These are phyloP conservation scores for Capitulum mitella DNA, from an alignment of 2,888 invertebrate species.

Conservation along the genomic window DNA sequence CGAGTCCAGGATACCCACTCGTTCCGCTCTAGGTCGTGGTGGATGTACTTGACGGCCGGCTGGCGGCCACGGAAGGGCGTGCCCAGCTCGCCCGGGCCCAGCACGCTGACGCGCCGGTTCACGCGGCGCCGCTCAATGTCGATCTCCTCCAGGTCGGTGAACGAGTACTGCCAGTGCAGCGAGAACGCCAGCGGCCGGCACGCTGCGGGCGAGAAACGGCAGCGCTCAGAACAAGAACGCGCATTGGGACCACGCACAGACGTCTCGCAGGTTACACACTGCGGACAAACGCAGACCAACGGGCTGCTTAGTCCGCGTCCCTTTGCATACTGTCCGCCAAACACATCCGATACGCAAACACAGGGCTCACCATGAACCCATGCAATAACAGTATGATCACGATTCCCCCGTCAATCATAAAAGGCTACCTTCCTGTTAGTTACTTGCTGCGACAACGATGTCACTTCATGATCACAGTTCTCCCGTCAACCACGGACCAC, in stretches of 20 bases:
- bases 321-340: too few species aligned
- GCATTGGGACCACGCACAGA: background rate
- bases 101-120: background rate
- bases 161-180: background rate
- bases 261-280: background rate
- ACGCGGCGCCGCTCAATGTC: background rate
- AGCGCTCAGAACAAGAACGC: background rate
- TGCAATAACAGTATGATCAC: too few species aligned
- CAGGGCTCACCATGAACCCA: too few species aligned
- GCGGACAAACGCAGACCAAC: background rate
- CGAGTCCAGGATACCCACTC: background rate
- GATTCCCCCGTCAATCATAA: too few species aligned
- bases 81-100: background rate
- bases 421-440: too few species aligned
- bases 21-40: background rate
- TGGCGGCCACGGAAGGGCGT: background rate
- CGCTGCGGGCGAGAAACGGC: background rate
- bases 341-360: background rate
- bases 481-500: too few species aligned
- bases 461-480: too few species aligned
- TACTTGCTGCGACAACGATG: too few species aligned
- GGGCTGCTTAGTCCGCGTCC: background rate
- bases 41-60: conserved; percentile 13
- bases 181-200: conserved; percentile 4
- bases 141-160: background rate